Percentiles rank a stretch among this genome's conserved stretches.
These are phyloP conservation scores for Dynastes grantii DNA, from an alignment of 2,888 invertebrate genomes.

Conservation along the genomic window DNA sequence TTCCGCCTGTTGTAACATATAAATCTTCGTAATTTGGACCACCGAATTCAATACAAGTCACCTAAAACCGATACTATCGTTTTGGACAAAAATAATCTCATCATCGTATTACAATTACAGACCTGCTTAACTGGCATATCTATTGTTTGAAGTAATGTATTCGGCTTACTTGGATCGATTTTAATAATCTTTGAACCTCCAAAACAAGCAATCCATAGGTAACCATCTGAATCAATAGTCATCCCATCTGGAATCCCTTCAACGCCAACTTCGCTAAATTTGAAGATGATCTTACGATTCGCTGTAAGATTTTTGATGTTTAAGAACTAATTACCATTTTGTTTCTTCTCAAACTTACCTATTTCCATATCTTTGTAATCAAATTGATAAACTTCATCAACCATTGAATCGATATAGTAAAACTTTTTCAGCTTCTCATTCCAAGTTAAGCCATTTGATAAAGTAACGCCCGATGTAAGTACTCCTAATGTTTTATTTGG, in stretches of 20 bases:
- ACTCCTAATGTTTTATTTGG: constrained; percentile 53
- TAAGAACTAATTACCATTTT: not conserved
- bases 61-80: constrained; percentile 51
- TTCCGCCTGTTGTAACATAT: constrained; percentile 33
- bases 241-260: constrained; percentile 79
- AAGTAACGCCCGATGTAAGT: constrained; percentile 59
- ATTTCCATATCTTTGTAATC: constrained; percentile 76
- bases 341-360: constrained; percentile 48
- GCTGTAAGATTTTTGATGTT: constrained; percentile 68
- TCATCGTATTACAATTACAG: constrained; percentile 62
- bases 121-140: constrained; percentile 79
- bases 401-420: constrained; percentile 84
- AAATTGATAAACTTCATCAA: constrained; percentile 77
- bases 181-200: constrained; percentile 76
- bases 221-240: constrained; percentile 84
- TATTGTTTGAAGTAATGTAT: constrained; percentile 74
- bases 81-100: not conserved
- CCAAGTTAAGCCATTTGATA: constrained; percentile 83
- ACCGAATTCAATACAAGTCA: constrained; percentile 81
- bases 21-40: constrained; percentile 70
- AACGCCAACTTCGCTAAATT: constrained; percentile 69
- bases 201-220: constrained; percentile 85
- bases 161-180: constrained; percentile 73
- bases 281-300: constrained; percentile 75
- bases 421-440: constrained; percentile 77